Evolutionary conservation across 1,140 invertebrate genomes (phyloP).

Genomic region (Pomphorhynchus laevis): DNA sequence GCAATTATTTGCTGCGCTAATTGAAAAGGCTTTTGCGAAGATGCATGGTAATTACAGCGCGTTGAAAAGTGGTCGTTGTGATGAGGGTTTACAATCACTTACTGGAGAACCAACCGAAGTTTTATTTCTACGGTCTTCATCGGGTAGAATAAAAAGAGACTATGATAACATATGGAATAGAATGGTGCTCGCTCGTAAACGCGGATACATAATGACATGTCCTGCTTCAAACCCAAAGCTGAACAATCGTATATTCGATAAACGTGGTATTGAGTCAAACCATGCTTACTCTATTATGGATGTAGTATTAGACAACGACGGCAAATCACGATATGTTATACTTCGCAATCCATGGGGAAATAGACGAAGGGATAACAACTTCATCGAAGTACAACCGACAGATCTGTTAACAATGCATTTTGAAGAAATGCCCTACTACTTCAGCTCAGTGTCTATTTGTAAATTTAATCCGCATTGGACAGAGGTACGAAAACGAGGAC

Average conservation of each 20-base stretch:
- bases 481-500: not conserved
- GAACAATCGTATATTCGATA: slow-evolving; percentile 41
- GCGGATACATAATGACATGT: slow-evolving; percentile 50
- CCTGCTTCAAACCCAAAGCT: slow-evolving; percentile 33
- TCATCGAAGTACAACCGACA: slow-evolving; percentile 2
- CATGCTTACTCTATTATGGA: slow-evolving; percentile 95
- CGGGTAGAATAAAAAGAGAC: not conserved
- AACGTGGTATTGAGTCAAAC: slow-evolving; percentile 44
- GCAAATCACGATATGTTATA: slow-evolving; percentile 1
- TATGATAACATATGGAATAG: slow-evolving; percentile 4
- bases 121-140: slow-evolving; percentile 14
- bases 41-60: slow-evolving; percentile 82
- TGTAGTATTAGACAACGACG: slow-evolving; percentile 27
- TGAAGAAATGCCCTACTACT: not conserved
- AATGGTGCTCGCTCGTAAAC: slow-evolving; percentile 8
- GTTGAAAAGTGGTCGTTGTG: slow-evolving; percentile 48
- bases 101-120: slow-evolving; percentile 32
- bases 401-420: not conserved
- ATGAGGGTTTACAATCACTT: slow-evolving; percentile 62
- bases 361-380: slow-evolving; percentile 7
- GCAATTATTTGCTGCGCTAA: slow-evolving; percentile 81
- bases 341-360: slow-evolving; percentile 9
- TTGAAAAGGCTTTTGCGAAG: slow-evolving; percentile 90
- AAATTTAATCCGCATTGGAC: slow-evolving; percentile 4
- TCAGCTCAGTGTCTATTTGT: not conserved